Conservation (phyloP, 2,113 vertebrate species). For the Aspiorhynchus laticeps region DNA sequence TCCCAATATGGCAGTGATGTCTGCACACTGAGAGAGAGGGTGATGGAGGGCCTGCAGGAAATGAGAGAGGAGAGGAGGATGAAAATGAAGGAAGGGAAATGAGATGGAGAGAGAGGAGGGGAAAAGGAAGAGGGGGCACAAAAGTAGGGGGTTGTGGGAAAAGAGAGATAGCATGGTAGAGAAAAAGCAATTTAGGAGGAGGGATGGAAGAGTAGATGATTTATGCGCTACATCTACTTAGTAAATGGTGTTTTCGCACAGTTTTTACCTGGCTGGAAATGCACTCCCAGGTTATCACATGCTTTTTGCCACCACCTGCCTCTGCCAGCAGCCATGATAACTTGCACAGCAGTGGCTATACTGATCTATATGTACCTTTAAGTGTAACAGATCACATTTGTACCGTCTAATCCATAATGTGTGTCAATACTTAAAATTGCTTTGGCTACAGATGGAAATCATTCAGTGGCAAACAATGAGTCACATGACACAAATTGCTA, state of each 20-base stretch:
- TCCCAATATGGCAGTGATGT: constrained; percentile 56
- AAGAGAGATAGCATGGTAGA: constrained; percentile 4
- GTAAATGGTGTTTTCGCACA: constrained; percentile 56
- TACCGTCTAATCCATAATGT: not conserved
- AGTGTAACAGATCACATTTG: not conserved
- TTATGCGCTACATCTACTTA: constrained; percentile 60
- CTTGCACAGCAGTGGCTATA: constrained; percentile 1
- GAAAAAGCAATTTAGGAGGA: constrained; percentile 12
- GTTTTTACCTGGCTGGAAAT: constrained; percentile 56
- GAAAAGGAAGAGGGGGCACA: constrained; percentile 4
- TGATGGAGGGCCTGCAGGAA: constrained; percentile 30
- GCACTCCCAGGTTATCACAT: constrained; percentile 52
- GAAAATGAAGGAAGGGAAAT: constrained; percentile 16
- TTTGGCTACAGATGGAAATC: not conserved
- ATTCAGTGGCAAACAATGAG: not conserved
- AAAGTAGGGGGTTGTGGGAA: not conserved
- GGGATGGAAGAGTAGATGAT: constrained; percentile 51
- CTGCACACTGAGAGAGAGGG: constrained; percentile 27
- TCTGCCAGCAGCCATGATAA: constrained; percentile 7
- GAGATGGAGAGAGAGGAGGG: not conserved
- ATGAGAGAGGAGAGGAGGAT: constrained; percentile 25
- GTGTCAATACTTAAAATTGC: not conserved
- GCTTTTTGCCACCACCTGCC: constrained; percentile 53
- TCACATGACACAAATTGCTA: not conserved
- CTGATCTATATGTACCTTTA: not conserved